Evolutionary conservation across 2,888 invertebrate genomes (phyloP), one percentile per base, ranked within the genome.

Genomic region (Congeria kusceri): DNA sequence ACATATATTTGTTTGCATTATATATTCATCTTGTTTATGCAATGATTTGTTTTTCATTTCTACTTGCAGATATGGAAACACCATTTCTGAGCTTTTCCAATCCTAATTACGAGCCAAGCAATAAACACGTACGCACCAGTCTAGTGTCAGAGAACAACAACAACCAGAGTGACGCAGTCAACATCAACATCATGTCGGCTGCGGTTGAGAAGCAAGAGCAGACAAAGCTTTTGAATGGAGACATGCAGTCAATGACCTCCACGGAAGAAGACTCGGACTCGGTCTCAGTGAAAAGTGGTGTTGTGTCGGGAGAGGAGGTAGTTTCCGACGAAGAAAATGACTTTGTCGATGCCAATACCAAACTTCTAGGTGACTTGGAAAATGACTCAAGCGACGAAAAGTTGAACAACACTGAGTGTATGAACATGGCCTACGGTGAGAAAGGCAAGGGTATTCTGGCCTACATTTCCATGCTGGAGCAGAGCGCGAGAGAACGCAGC

Each of bases 1-100:
- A 32, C 11, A 7, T 32, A 32, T 7, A 32, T 32, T 4, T 11
- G 32, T 32, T 32, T 32, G 4, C 32, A 32, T 32, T 32, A 4
- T 32, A 32, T n/a, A n/a, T n/a, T n/a, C n/a, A n/a, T n/a, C n/a
- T n/a, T n/a, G n/a, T n/a, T n/a, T n/a, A n/a, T n/a, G 1, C 39
- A 13, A 11, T 66, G 2, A 70, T 25, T 49, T 18, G 27, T 7
- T 44, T 23, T 69, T 59, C 13, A 57, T 72, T 58, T 92, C 25
- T 73, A 32, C 65, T 95, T 95, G 57, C 95, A 97, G 97, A 97
- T 95, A 97, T 97, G 95, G 97, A 97, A 93, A 96, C 97, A 85
- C 95, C 89, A 13, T 90, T 97, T 73, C 86, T 92, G 92, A 97
- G 97, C 90, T 97, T 97, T 94, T 97, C 97, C 95, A 97, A 97